Base-by-base conservation (phyloP, 1,140 invertebrate genomes). In the Mercenaria mercenaria region DNA sequence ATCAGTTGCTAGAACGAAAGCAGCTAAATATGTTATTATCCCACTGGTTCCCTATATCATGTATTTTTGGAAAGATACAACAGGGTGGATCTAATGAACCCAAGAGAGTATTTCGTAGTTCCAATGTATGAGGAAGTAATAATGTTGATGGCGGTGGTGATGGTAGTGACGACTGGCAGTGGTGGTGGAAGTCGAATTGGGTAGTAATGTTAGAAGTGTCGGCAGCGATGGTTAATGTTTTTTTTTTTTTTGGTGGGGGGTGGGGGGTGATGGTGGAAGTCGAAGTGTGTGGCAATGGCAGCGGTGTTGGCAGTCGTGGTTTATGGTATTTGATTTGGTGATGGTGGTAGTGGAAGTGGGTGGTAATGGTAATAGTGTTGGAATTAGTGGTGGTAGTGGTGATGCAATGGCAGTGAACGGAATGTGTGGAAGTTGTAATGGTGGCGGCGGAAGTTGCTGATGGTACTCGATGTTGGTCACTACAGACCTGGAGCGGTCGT, bases 351-450 rank as follows among this genome's bases (percentile, higher is more conserved):
- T 72, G 3, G 69, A 26, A 26, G 69, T 72, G 34, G 69, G 3
- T 26, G 69, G 80, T 4, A 83, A 39, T 3, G 64, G 80, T 39
- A 72, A 52, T 23, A 83, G 80, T 4, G 64, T 50, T 6, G 64
- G 56, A 29, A 83, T 1, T 69, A 83, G 80, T 61, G 10, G 80
- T 83, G 64, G 80, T 67, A 83, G 80, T 83, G 64, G 80, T 69
- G 64, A 52, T 83, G 64, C 52, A 74, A 83, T 50, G 72, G 64
- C 52, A 11, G 64, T 50, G 3, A 83, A 52, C 64, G 64, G 80
- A 74, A 69, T 50, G 72, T 74, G 80, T 67, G 64, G 80, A 29
- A 83, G 80, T 64, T 74, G 80, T 69, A 83, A 52, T 67, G 29
- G 80, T 67, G 64, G 80, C 64, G 64, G 80, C 2, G 64, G 50